phyloP scores from a whole-genome alignment of 2,797 vertebrate genomes.

The Oreortyx pictus region DNA sequence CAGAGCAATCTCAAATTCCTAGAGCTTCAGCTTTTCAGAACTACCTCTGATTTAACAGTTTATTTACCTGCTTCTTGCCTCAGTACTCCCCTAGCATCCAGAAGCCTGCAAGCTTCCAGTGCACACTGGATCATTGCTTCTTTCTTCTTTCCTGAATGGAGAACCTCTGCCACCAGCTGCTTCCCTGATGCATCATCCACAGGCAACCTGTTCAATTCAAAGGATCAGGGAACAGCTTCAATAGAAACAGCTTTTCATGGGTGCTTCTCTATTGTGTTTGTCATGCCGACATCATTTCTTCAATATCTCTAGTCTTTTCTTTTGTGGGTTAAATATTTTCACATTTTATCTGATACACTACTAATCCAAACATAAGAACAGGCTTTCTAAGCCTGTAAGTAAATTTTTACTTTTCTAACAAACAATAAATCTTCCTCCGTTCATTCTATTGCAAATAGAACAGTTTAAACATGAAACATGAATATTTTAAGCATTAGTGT shows the following conservation, averaged over 20 bases:
- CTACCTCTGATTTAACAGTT: not conserved
- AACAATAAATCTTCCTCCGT: not conserved
- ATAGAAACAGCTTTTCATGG: not conserved
- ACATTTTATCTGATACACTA: not conserved
- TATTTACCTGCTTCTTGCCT: conserved; percentile 93
- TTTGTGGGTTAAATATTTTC: not conserved
- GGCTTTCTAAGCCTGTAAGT: not conserved
- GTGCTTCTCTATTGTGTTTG: not conserved
- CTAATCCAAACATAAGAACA: not conserved
- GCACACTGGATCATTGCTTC: conserved; percentile 92
- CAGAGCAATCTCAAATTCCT: not conserved
- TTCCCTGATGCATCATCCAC: conserved; percentile 92
- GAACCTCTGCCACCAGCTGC: conserved; percentile 93
- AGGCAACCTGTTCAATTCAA: conserved; percentile 84
- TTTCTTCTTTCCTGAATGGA: conserved; percentile 94
- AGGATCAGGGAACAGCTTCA: conserved; percentile 22
- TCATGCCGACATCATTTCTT: not conserved
- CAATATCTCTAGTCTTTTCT: not conserved
- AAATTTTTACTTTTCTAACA: not conserved
- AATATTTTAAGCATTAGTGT: not conserved
- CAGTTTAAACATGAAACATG: not conserved
- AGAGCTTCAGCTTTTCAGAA: not conserved
- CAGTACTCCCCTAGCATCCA: conserved; percentile 93
- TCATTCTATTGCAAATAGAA: not conserved
- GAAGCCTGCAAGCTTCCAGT: conserved; percentile 93